Evolutionary conservation across 2,797 vertebrate species (phyloP), one percentile per base, ranked within the genome.

Genomic region (Tenualosa thibaudeaui): DNA sequence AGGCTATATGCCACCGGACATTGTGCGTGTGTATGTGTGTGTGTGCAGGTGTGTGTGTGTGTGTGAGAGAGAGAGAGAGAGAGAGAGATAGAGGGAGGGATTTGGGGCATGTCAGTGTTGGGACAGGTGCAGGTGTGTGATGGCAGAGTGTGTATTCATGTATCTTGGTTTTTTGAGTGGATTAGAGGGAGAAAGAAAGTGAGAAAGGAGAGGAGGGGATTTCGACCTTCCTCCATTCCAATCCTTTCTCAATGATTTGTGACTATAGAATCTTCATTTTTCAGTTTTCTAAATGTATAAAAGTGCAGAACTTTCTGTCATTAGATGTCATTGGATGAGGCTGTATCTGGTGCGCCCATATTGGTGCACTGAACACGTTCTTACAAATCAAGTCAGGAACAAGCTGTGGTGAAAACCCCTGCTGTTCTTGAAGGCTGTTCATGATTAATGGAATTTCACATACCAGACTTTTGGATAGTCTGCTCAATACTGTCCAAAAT

Each of bases 1-100:
- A 22, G 71, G 71, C 71, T 78, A 68, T 10, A 43, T 19, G 71
- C 71, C 71, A 78, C 71, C 40, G 40, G 71, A 78, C 86, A 81
- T 56, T 85, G 86, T 24, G 88, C 86, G 89, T 88, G 87, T 94
- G 94, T 94, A 26, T 31, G 26, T 37, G 65, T 37, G 65, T 71
- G 12, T 37, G 37, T 78, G 40, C 8, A 40, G 46, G 17, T 22
- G 37, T 22, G 40, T 22, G 71, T 78, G 71, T 43, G 17, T 78
- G 71, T 8, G 71, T 78, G 37, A 5, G 65, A 9, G 62, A 10
- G 62, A 0, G 62, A 22, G 17, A 8, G 37, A 22, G 40, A 8
- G 50, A 51, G 50, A 51, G 50, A 51, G 50, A 51, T 0, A 51
- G 50, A 51, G 6, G 6, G 71, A 46, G 71, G 5, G 54, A 19